phyloP scores from a whole-genome alignment of 2,888 invertebrate species.

The Harmothoe impar region DNA sequence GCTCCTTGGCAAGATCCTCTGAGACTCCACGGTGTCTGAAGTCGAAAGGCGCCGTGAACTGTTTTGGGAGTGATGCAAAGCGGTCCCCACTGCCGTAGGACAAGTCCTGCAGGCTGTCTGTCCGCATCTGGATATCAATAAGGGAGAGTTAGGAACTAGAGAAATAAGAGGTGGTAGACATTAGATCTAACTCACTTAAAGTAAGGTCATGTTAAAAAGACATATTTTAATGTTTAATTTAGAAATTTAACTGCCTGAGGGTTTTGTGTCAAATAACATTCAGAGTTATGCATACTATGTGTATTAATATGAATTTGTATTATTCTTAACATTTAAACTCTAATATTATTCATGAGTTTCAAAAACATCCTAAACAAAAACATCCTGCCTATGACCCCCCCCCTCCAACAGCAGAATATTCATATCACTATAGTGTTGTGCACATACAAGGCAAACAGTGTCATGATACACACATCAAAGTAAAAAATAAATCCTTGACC shows the following conservation, averaged over 20 bases:
- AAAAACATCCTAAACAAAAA: too few relatives aligned
- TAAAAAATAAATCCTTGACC: neutral
- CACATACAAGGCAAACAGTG: neutral
- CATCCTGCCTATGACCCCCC: too few relatives aligned
- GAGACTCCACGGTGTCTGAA: conserved; percentile 42
- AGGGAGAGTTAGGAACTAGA: neutral
- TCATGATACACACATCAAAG: neutral
- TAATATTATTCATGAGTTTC: too few relatives aligned
- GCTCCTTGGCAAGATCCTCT: conserved; percentile 57
- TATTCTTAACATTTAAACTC: too few relatives aligned
- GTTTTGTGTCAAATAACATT: too few relatives aligned
- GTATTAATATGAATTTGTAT: neutral
- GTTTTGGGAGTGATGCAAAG: conserved; percentile 61
- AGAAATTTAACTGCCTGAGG: too few relatives aligned
- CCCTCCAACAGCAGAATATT: too few relatives aligned
- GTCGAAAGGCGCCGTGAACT: conserved; percentile 54
- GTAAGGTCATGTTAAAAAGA: too few relatives aligned
- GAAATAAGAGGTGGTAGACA: neutral
- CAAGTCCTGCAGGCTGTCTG: conserved; percentile 82
- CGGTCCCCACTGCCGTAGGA: conserved; percentile 69
- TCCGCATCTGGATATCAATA: conserved; percentile 75
- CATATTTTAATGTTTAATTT: too few relatives aligned
- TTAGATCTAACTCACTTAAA: neutral
- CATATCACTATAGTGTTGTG: too few relatives aligned
- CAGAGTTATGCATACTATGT: too few relatives aligned